A percentile compares a stretch with the other conserved stretches of the same genome.
Evolutionary conservation across 2,888 invertebrate species (phyloP).

Genomic region (Drosophila nigricruria): DNA sequence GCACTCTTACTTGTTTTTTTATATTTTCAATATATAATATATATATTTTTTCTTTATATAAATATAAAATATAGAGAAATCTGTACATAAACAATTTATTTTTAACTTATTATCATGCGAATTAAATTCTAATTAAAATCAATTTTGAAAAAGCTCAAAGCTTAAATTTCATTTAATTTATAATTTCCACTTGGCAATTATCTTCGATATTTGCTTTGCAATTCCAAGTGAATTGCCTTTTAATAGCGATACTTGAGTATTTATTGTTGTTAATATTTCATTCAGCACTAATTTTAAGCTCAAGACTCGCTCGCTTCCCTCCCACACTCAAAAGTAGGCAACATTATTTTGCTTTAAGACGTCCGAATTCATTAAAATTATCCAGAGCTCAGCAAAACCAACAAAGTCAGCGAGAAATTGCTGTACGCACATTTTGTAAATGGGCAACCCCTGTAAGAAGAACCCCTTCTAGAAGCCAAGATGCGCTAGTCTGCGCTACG

Average conservation of each 20-base stretch:
- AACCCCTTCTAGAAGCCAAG: background rate
- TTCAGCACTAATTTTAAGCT: conserved; percentile 15
- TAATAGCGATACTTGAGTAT: background rate
- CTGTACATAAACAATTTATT: no score
- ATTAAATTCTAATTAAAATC: background rate
- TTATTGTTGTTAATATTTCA: conserved; percentile 1
- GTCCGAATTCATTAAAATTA: conserved; percentile 69
- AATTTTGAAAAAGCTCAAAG: background rate
- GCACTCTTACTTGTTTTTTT: no score
- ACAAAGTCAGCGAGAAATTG: conserved; percentile 50
- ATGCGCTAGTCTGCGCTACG: conserved; percentile 9
- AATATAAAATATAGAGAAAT: no score
- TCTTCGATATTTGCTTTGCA: background rate
- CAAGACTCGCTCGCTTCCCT: background rate
- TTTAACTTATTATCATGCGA: background rate
- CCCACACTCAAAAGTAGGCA: conserved; percentile 43
- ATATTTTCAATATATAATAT: no score
- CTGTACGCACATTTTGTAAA: conserved; percentile 75
- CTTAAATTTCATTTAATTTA: background rate
- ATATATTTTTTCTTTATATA: no score
- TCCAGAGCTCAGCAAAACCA: conserved; percentile 29
- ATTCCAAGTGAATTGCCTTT: background rate
- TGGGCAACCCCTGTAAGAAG: conserved; percentile 51
- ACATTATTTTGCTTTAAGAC: conserved; percentile 58
- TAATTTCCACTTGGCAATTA: conserved; percentile 2